Conservation (phyloP, 2,113 vertebrate genomes). For the Pteruthius melanotis region DNA sequence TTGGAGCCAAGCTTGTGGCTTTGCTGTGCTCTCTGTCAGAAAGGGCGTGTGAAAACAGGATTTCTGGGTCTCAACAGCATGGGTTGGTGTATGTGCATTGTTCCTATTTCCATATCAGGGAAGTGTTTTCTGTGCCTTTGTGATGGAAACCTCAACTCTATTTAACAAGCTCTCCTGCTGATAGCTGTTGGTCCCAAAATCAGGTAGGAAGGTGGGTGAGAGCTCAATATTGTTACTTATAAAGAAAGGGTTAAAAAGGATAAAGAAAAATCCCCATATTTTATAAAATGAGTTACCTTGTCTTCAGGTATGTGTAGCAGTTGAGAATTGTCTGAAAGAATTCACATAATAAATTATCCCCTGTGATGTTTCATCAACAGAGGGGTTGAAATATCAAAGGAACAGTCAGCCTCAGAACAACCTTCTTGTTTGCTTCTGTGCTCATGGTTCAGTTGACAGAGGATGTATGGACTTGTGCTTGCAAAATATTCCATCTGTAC, state of each 20-base stretch:
- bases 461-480: neutral
- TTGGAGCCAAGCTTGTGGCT: neutral
- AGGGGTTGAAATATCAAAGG: neutral
- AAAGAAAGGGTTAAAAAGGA: neutral
- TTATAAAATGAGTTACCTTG: neutral
- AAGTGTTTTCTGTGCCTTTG: neutral
- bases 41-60: neutral
- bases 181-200: neutral
- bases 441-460: neutral
- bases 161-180: neutral
- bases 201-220: neutral
- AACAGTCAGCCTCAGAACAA: neutral
- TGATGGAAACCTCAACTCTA: neutral
- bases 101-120: neutral
- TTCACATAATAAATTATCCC: neutral
- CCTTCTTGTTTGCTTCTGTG: neutral
- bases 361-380: neutral
- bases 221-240: neutral
- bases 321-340: neutral
- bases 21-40: neutral
- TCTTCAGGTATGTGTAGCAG: neutral
- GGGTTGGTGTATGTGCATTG: neutral
- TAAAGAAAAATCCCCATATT: neutral
- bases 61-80: neutral
- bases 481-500: neutral